Conservation (phyloP, 2,888 invertebrate genomes). For the Lysandra coridon region DNA sequence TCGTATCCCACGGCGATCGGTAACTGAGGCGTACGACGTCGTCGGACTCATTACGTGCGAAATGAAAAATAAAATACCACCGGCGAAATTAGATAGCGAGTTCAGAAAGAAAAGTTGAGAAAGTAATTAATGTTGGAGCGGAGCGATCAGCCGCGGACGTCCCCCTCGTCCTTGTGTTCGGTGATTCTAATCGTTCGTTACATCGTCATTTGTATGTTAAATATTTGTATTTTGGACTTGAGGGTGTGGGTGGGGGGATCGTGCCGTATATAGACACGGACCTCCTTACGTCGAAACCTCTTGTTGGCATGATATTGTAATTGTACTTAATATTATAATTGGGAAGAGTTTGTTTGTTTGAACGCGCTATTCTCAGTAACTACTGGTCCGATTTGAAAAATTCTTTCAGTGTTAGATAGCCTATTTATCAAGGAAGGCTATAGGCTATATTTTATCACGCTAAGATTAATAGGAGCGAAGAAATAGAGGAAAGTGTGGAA, state of each 20-base stretch:
- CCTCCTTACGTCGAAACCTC: neutral
- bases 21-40: neutral
- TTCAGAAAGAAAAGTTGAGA: neutral
- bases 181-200: slow-evolving; percentile 6
- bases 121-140: slow-evolving; percentile 12
- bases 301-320: neutral
- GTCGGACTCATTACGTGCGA: too few species aligned
- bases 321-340: too few species aligned
- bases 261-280: neutral
- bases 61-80: neutral
- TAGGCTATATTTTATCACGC: too few species aligned
- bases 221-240: neutral
- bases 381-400: too few species aligned
- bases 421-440: too few species aligned
- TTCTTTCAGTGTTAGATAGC: too few species aligned
- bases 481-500: too few species aligned
- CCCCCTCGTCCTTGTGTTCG: neutral
- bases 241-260: neutral
- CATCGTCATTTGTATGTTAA: neutral
- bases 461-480: too few species aligned
- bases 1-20: neutral
- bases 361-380: too few species aligned
- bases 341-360: too few species aligned
- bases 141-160: neutral
- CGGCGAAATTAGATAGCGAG: slow-evolving; percentile 1